Percentiles rank a stretch among this genome's conserved stretches.
phyloP scores from a whole-genome alignment of 30 jellyfish, hydroid and myxozoan species.

The Aurelia sp. region DNA sequence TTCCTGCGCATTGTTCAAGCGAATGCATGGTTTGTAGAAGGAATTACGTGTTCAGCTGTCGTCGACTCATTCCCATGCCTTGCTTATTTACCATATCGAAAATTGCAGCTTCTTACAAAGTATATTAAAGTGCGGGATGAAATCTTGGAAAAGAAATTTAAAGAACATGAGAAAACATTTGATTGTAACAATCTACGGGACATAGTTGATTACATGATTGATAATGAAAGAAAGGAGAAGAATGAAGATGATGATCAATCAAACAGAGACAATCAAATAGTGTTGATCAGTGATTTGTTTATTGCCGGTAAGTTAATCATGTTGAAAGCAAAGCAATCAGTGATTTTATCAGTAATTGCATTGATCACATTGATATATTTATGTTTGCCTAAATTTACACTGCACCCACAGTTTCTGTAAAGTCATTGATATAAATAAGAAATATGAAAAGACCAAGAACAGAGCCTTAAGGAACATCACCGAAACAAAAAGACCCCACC shows the following conservation, averaged over 20 bases:
- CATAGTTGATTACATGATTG: constrained; percentile 39
- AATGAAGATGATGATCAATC: background rate
- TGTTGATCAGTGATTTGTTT: constrained; percentile 48
- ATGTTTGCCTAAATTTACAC: too few species aligned
- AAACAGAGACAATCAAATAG: constrained; percentile 41
- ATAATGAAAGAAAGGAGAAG: background rate
- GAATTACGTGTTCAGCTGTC: constrained; percentile 21
- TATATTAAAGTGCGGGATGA: constrained; percentile 46
- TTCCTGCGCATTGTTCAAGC: constrained; percentile 28
- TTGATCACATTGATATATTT: too few species aligned
- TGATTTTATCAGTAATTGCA: background rate
- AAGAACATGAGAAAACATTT: constrained; percentile 36
- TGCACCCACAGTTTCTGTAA: too few species aligned
- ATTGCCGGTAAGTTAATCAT: constrained; percentile 21
- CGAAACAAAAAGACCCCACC: too few species aligned
- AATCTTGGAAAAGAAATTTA: constrained; percentile 34
- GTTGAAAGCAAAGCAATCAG: background rate
- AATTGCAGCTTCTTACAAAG: constrained; percentile 31
- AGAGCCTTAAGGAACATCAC: too few species aligned
- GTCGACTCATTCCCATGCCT: constrained; percentile 52
- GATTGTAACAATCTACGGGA: constrained; percentile 39
- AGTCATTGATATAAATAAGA: too few species aligned
- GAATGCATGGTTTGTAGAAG: constrained; percentile 40
- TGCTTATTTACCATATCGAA: constrained; percentile 28
- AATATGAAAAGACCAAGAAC: too few species aligned